Base-by-base conservation (phyloP, 1,140 invertebrate species). In the Nylanderia fulva region DNA sequence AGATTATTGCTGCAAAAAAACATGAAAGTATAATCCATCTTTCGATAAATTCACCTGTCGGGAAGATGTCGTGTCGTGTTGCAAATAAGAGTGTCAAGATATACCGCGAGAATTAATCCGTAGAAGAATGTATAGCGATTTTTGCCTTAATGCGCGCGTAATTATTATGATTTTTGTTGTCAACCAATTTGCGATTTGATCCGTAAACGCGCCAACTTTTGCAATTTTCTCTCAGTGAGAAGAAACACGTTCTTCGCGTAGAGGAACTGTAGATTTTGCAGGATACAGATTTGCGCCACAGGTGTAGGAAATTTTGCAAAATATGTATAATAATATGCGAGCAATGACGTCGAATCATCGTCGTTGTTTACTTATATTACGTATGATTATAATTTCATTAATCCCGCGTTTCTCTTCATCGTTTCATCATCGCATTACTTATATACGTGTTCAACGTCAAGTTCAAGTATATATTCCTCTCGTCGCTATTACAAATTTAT, bases 191-290 rank as follows among this genome's bases (percentile, higher is more conserved):
- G 52, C 48, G 7, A 13, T 58, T 52, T 58, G 13, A 82, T 18
- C 15, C 39, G 21, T 33, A 15, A 45, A 60, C 21, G 29, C 36
- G 39, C 42, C 3, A 79, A 56, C 7, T 52, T 45, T 76, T 63
- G 58, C 58, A 58, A 76, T 68, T 79, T 79, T 79, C 75, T 79
- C 75, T 79, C 75, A 79, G 75, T 79, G 75, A 79, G 60, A 68
- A 48, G 45, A n/a, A n/a, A n/a, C 18, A 48, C 45, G 4, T 21
- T 39, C 36, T 42, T 45, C 18, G 5, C 7, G 18, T 76, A 61
- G 52, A 76, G 58, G 24, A 21, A 39, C 45, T 48, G 27, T 71
- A 58, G 24, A 82, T 80, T 39, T 29, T 18, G 45, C 24, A 27
- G 29, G 27, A 21, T 48, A 72, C 3, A 24, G 48, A n/a, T n/a